A percentile compares a stretch with the other conserved stretches of the same genome.
These are phyloP conservation scores for Ostrea denselamellosa DNA, from an alignment of 1,140 invertebrate species.

Conservation along the genomic window DNA sequence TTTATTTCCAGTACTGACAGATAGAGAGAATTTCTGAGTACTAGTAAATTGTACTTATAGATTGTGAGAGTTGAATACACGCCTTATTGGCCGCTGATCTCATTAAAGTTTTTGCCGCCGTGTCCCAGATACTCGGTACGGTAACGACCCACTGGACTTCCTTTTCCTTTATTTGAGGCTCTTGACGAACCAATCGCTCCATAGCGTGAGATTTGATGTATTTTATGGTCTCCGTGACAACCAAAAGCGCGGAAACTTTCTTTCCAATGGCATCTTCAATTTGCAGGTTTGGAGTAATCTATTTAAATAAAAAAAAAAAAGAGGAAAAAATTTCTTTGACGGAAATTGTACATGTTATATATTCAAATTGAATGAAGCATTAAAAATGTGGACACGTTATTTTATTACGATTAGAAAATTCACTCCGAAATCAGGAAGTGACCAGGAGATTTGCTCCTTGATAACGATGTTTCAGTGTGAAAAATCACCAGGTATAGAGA, in stretches of 20 bases:
- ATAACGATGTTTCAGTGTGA: not conserved
- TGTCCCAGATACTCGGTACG: conserved; percentile 19
- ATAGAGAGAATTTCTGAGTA: not conserved
- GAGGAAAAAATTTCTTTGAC: not conserved
- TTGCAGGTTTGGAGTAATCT: not conserved
- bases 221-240: conserved; percentile 27
- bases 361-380: conserved; percentile 11
- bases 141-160: conserved; percentile 29
- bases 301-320: not conserved
- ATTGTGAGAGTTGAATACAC: not conserved
- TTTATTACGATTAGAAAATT: conserved; percentile 1
- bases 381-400: not conserved
- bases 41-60: no score
- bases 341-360: conserved; percentile 11
- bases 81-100: not conserved
- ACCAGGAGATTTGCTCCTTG: not conserved
- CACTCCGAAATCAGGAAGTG: not conserved
- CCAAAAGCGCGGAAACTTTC: conserved; percentile 12
- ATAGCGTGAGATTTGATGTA: not conserved
- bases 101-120: conserved; percentile 19
- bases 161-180: not conserved
- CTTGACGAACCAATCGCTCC: not conserved
- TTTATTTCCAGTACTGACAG: not conserved
- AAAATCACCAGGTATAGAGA: conserved; percentile 13
- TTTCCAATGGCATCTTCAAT: conserved; percentile 23